A percentile compares a stretch with the other conserved stretches of the same genome.
phyloP scores from a whole-genome alignment of 2,113 vertebrate species.

The Coptodon bakossiorum region DNA sequence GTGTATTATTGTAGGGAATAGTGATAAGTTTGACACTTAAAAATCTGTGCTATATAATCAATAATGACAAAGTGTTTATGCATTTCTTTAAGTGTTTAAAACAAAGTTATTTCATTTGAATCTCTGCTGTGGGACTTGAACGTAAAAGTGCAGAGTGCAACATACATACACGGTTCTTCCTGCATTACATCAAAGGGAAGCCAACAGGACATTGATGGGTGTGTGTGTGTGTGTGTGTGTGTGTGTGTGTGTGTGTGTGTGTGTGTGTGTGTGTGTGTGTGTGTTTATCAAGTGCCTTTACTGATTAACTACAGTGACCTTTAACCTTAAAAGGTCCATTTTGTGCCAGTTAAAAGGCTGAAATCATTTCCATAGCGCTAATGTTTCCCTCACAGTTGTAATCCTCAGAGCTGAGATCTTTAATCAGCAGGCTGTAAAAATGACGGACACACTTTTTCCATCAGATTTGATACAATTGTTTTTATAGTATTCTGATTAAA shows the following conservation, averaged over 20 bases:
- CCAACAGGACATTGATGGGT: neutral
- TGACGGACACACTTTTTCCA: neutral
- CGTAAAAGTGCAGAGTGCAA: neutral
- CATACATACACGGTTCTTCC: neutral
- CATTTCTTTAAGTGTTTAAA: neutral
- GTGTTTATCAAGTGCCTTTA: neutral
- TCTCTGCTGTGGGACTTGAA: neutral
- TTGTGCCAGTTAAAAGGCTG: neutral
- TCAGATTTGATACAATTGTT: neutral
- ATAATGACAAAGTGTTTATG: neutral
- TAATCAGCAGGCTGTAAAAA: neutral
- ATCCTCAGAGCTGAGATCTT: neutral
- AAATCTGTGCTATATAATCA: neutral
- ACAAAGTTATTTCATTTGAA: neutral
- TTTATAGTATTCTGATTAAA: neutral
- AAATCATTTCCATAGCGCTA: neutral
- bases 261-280: neutral
- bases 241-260: neutral
- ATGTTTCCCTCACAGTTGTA: neutral
- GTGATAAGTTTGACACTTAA: neutral
- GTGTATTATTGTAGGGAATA: too few relatives aligned
- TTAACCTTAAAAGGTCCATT: neutral
- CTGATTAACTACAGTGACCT: neutral
- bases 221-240: neutral
- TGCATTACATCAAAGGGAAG: neutral